Base-by-base conservation (phyloP, 2,113 vertebrate species). In the Aplodontia rufa region DNA sequence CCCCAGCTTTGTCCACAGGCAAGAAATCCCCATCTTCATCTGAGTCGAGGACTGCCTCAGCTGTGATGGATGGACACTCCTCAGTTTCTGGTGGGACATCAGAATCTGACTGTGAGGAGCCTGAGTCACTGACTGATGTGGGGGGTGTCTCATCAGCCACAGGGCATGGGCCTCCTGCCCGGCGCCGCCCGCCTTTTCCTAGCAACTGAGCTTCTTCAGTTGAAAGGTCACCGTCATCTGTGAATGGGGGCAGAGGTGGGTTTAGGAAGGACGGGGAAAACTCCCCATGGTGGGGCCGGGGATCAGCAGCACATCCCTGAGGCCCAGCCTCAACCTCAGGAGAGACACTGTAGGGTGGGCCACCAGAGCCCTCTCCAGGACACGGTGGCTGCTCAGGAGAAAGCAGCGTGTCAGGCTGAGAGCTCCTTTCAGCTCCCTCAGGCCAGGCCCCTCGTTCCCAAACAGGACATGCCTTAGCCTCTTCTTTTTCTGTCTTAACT, bases 241-340 rank as follows among this genome's bases (percentile, higher is more conserved):
- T 99, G 49, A 99, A 95, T 62, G 98, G 99, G 6, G 98, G 98
- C 92, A 99, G 99, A 95, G 98, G 98, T 0, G 99, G 99, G 97
- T 99, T 99, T 96, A 99, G 99, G 97, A 99, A 99, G 17, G 99
- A 99, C 16, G 99, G 99, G 0, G 99, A 99, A 35, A 99, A 99
- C 96, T 99, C 99, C 42, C 99, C 99, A 2, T 26, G 40, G 90
- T 75, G 88, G 7, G 94, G 42, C 83, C 62, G 45, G 40, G 97
- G 96, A 19, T 97, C 97, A 16, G 91, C 22, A 24, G 95, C 94
- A 91, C 97, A 98, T 37, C 95, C 97, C 76, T 97, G 97, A 66
- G 97, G 97, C 98, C 99, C 72, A 96, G 98, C 86, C 71, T 98
- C 98, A 71, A 84, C 66, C 42, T 99, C 99, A 68, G 98, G 98